Conservation (phyloP, 2,797 vertebrate genomes). For the Pogonophryne albipinna region DNA sequence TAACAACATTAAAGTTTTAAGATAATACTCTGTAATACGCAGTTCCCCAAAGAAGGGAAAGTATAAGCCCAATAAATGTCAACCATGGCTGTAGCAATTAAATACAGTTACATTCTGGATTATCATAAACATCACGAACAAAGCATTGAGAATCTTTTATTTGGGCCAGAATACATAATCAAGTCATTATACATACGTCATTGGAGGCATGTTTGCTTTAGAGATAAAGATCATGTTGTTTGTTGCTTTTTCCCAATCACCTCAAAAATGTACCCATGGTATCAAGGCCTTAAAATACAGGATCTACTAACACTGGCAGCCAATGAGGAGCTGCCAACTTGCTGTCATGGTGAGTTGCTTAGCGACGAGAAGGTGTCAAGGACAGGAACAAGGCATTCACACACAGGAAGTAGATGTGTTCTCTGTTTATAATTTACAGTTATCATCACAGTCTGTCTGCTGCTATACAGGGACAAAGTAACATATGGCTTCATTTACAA, state of each 20-base stretch:
- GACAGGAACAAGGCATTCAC: conserved; percentile 46
- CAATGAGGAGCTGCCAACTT: conserved; percentile 46
- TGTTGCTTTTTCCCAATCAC: background rate
- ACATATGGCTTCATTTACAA: background rate
- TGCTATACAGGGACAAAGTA: background rate
- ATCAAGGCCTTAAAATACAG: conserved; percentile 31
- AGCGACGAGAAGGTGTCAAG: conserved; percentile 54
- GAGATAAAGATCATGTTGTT: background rate
- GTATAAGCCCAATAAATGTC: background rate
- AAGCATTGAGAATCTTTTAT: conserved; percentile 2
- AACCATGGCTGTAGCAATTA: background rate
- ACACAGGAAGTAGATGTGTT: conserved; percentile 48
- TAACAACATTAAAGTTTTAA: background rate
- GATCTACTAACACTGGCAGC: conserved; percentile 20
- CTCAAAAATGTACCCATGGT: background rate
- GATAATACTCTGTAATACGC: background rate
- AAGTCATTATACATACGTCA: background rate
- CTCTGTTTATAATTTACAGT: background rate
- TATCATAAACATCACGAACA: background rate
- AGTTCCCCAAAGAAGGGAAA: conserved; percentile 6
- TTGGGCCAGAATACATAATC: conserved; percentile 5
- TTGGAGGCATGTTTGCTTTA: conserved; percentile 5
- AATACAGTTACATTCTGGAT: background rate
- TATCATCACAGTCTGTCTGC: background rate
- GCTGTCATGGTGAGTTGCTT: conserved; percentile 60